Conservation (phyloP, 2,888 invertebrate species). For the Blastobasis adustella region DNA sequence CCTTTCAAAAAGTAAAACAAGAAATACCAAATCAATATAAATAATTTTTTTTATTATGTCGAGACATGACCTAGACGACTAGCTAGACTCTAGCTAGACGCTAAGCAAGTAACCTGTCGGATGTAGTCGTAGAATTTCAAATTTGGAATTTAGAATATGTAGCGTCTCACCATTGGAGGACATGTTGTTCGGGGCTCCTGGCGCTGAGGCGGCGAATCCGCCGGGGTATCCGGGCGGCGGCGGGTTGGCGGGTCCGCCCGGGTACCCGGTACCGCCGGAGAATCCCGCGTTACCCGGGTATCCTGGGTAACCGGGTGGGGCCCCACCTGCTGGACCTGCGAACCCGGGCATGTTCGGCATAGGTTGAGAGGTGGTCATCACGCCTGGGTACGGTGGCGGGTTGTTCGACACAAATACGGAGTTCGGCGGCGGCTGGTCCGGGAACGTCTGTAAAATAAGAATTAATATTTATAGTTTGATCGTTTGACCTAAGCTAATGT, state of each 20-base stretch:
- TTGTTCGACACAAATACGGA: constrained; percentile 92
- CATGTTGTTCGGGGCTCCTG: constrained; percentile 37
- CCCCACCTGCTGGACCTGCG: constrained; percentile 21
- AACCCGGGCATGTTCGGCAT: constrained; percentile 34
- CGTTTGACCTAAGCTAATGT: no score
- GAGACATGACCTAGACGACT: no score
- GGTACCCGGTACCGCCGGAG: constrained; percentile 15
- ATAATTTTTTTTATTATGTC: no score
- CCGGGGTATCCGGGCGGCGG: constrained; percentile 34
- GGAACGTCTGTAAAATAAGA: constrained; percentile 71
- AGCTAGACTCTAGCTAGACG: no score
- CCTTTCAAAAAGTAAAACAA: no score
- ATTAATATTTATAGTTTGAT: no score
- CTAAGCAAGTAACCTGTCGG: no score
- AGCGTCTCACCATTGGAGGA: constrained; percentile 50
- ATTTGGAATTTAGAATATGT: constrained; percentile 10
- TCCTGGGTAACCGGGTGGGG: constrained; percentile 16
- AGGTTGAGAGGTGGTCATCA: constrained; percentile 58
- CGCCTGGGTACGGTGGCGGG: constrained; percentile 96
- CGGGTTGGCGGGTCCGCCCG: constrained; percentile 25
- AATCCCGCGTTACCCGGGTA: constrained; percentile 12
- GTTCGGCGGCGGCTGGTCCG: constrained; percentile 82
- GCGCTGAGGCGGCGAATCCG: constrained; percentile 15
- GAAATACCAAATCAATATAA: no score
- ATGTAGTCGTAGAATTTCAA: background rate